Base-by-base conservation (phyloP, 2,113 vertebrate species). In the Scophthalmus maximus region DNA sequence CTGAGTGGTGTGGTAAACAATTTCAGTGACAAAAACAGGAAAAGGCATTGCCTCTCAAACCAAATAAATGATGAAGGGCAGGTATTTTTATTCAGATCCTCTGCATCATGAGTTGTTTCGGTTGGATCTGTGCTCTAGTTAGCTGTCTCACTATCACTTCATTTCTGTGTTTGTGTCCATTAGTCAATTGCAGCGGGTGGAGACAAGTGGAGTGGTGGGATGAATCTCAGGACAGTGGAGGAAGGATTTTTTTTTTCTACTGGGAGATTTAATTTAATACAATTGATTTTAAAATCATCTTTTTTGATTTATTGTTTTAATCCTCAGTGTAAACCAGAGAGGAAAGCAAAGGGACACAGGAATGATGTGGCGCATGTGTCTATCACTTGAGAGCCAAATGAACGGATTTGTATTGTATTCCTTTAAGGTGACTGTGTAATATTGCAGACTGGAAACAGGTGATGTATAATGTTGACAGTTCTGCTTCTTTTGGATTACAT, bases 121-220 rank as follows among this genome's bases (percentile, higher is more conserved):
- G 30, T 20, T 30, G 49, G 23, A 64, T 58, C 26, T 8, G 18
- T 18, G 60, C 26, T 52, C 8, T 50, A 69, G 69, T 40, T 62
- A 63, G n/a, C 30, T 25, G 50, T 18, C 51, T 63, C 56, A 6
- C 53, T 59, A 30, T 65, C 30, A 29, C 20, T 56, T 56, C 1
- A 18, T 38, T 50, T 17, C 8, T 32, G 4, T 32, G 38, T 42
- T 40, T 32, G 17, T 22, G 38, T 55, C 58, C 49, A 18, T 63
- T 56, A 68, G 56, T 5, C 42, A 56, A n/a, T 8, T 23, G 12
- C 47, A 60, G 32, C 32, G 27, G 20, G 17, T 6, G 55, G 46
- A 74, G 32, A n/a, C 52, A 58, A 29, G 22, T 18, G 58, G 40
- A 32, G 10, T 3, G 32, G 12, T 18, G 46, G 25, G 62, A 22